Evolutionary conservation across 2,797 vertebrate genomes (phyloP).

Genomic region (Sarcophilus harrisii): DNA sequence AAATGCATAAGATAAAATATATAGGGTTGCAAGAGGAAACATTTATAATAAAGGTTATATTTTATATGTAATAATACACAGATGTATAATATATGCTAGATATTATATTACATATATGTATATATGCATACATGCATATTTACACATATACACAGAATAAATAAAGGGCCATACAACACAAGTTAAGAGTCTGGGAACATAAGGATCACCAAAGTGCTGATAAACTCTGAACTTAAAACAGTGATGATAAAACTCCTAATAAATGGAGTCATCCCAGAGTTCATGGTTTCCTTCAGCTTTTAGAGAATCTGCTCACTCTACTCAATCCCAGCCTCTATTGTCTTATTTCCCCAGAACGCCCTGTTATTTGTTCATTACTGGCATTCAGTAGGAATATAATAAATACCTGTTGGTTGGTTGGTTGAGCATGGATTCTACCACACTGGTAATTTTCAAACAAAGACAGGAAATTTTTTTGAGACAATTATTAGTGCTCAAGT

Average conservation of each 20-base stretch:
- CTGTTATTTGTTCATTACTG: not conserved
- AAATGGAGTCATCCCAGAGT: not conserved
- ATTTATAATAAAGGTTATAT: not conserved
- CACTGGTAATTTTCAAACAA: not conserved
- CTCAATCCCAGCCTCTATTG: not conserved
- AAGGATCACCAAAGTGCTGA: not conserved
- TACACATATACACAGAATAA: not conserved
- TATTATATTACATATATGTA: not conserved
- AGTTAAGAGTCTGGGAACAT: not conserved
- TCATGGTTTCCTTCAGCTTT: not conserved
- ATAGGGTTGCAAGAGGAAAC: not conserved
- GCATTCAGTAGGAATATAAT: not conserved
- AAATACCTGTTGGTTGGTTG: not conserved
- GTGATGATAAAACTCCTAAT: not conserved
- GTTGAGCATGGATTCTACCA: not conserved
- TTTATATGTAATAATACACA: too few species aligned
- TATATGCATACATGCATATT: too few species aligned
- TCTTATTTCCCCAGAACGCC: not conserved
- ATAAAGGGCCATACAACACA: not conserved
- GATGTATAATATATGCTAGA: too few species aligned
- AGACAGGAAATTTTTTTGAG: not conserved
- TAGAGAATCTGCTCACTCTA: not conserved
- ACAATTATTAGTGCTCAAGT: not conserved
- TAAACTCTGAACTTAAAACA: not conserved
- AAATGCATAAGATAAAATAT: not conserved